Evolutionary conservation across 1,140 invertebrate genomes (phyloP).

Genomic region (Lanistes nyassanus): DNA sequence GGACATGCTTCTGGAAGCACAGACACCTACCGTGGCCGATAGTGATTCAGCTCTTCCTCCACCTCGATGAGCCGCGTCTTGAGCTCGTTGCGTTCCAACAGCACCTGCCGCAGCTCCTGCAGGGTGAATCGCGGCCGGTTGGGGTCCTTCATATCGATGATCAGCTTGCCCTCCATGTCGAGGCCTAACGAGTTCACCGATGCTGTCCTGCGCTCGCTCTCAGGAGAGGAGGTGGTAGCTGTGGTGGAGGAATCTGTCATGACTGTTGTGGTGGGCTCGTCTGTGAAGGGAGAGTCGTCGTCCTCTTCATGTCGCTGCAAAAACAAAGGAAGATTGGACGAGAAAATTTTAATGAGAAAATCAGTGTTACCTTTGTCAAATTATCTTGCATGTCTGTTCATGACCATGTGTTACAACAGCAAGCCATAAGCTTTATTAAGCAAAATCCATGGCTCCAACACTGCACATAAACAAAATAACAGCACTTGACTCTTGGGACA

Average conservation of each 20-base stretch:
- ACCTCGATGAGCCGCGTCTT: slow-evolving; percentile 86
- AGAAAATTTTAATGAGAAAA: neutral
- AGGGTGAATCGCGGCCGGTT: slow-evolving; percentile 90
- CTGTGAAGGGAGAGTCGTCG: neutral
- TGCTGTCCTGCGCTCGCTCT: neutral
- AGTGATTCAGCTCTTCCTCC: slow-evolving; percentile 84
- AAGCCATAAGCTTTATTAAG: no score
- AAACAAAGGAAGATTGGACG: neutral
- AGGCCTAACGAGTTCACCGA: slow-evolving; percentile 18
- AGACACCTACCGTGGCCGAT: slow-evolving; percentile 71
- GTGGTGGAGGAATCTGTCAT: no score
- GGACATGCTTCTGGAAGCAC: neutral
- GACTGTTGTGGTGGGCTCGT: neutral
- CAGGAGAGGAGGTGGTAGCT: neutral
- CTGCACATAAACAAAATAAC: no score
- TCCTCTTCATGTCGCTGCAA: neutral
- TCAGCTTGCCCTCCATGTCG: slow-evolving; percentile 58
- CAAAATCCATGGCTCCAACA: no score
- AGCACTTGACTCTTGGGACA: no score
- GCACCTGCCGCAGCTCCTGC: slow-evolving; percentile 80
- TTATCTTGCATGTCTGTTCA: no score
- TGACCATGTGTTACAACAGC: no score
- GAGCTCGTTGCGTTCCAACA: slow-evolving; percentile 88
- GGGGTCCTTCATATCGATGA: slow-evolving; percentile 71
- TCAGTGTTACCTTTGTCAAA: no score